A percentile compares a stretch with the other conserved stretches of the same genome.
phyloP scores from a whole-genome alignment of 2,113 vertebrate genomes.

The Boleophthalmus pectinirostris region DNA sequence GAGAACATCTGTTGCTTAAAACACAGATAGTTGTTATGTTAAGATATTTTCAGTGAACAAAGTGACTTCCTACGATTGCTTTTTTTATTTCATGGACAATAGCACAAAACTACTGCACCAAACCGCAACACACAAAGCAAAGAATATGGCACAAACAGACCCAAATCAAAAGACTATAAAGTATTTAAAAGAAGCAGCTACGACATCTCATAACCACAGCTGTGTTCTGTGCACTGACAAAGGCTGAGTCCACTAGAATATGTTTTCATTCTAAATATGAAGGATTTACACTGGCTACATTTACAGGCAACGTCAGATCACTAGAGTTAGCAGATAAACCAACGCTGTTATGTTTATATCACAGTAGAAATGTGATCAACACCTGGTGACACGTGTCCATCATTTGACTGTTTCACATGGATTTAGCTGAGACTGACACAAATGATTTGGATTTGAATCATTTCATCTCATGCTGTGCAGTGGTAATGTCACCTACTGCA shows the following conservation, averaged over 20 bases:
- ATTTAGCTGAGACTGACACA: no score
- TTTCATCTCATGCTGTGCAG: no score
- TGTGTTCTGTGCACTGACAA: background rate
- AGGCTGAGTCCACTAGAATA: background rate
- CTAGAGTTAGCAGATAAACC: no score
- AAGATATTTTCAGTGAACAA: background rate
- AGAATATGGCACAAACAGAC: background rate
- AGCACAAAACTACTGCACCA: slow-evolving; percentile 12
- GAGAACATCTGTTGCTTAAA: background rate
- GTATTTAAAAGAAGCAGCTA: background rate
- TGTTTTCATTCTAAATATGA: background rate
- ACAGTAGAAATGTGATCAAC: no score
- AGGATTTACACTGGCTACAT: no score
- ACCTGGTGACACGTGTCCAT: no score
- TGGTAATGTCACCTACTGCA: no score
- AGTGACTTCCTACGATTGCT: background rate
- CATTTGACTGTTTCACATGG: no score
- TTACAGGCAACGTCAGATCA: no score
- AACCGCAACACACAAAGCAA: slow-evolving; percentile 11
- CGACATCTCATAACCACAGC: background rate
- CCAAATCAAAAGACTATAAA: background rate
- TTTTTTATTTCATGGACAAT: background rate
- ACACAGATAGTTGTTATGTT: background rate
- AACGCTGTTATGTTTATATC: no score
- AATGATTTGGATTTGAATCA: no score